Evolutionary conservation across 2,888 invertebrate genomes (phyloP).

Genomic region (Hydroisotoma schaefferi): DNA sequence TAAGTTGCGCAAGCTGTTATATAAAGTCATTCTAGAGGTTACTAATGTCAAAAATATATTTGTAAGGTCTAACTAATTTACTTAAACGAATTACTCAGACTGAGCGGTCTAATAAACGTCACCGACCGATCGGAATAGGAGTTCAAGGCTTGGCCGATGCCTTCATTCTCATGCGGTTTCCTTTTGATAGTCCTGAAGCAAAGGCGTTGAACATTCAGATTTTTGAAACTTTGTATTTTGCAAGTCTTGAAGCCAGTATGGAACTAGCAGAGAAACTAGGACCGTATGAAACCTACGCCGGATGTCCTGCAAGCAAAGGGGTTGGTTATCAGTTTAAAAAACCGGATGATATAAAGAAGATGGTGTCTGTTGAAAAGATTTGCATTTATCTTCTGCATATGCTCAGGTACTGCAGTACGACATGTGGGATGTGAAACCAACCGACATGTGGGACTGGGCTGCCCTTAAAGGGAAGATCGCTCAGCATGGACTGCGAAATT

Average conservation of each 20-base stretch:
- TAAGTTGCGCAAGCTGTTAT: slow-evolving; percentile 54
- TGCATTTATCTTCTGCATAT: background rate
- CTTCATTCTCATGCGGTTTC: slow-evolving; percentile 85
- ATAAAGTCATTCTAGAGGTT: background rate
- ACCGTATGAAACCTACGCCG: slow-evolving; percentile 84
- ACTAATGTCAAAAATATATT: background rate
- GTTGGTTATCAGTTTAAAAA: slow-evolving; percentile 53
- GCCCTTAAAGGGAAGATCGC: slow-evolving; percentile 77
- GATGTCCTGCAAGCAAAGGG: slow-evolving; percentile 90
- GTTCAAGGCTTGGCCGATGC: slow-evolving; percentile 97
- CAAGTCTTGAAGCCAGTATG: slow-evolving; percentile 93
- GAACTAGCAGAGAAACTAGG: slow-evolving; percentile 83
- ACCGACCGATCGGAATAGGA: slow-evolving; percentile 74
- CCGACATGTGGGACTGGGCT: slow-evolving; percentile 85
- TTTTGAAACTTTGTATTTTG: slow-evolving; percentile 96
- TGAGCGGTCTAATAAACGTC: slow-evolving; percentile 72
- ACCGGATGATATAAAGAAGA: background rate
- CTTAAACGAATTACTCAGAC: slow-evolving; percentile 54
- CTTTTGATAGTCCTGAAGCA: slow-evolving; percentile 87
- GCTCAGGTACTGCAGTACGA: slow-evolving; percentile 91
- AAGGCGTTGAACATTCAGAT: slow-evolving; percentile 85
- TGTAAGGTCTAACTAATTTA: too few relatives aligned
- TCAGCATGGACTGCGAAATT: slow-evolving; percentile 86
- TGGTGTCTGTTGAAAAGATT: slow-evolving; percentile 1
- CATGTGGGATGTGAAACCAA: slow-evolving; percentile 88